Evolutionary conservation across 2,888 invertebrate species (phyloP).

Genomic region (Pandemis cinnamomeana): DNA sequence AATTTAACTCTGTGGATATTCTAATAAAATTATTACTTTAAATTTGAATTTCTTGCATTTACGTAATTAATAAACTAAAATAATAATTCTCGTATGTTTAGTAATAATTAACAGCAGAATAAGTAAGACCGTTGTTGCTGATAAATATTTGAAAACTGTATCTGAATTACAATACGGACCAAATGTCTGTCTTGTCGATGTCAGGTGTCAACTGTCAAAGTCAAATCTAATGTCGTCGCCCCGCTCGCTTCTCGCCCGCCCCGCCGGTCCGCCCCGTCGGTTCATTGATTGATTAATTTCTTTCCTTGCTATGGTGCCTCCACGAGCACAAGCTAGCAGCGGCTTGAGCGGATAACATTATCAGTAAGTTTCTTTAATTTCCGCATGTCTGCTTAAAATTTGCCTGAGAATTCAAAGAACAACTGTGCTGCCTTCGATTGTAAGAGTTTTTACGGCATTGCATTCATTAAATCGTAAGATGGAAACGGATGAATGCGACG

Average conservation of each 20-base stretch:
- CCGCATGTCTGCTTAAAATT: slow-evolving; percentile 12
- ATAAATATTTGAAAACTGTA: too few species aligned
- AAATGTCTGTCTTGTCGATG: too few species aligned
- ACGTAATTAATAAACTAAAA: too few species aligned
- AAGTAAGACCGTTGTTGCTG: too few species aligned
- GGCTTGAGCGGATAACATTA: not conserved
- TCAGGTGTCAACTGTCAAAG: too few species aligned
- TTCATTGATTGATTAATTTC: not conserved
- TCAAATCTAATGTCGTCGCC: too few species aligned
- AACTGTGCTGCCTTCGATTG: not conserved
- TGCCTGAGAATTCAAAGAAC: not conserved
- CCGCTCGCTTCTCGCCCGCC: too few species aligned
- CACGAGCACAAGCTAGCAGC: not conserved
- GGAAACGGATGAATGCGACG: slow-evolving; percentile 69
- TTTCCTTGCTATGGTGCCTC: not conserved
- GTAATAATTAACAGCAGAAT: too few species aligned
- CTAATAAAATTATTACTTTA: too few species aligned
- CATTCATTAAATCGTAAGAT: slow-evolving; percentile 52
- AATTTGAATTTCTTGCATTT: too few species aligned
- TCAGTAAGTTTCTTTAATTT: slow-evolving; percentile 4
- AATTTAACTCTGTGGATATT: not conserved
- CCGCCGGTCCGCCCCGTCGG: not conserved
- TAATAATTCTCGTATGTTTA: too few species aligned
- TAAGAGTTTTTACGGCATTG: not conserved
- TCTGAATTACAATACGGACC: too few species aligned